Evolutionary conservation across 2,113 vertebrate genomes (phyloP).

Genomic region (Pygoscelis adeliae): DNA sequence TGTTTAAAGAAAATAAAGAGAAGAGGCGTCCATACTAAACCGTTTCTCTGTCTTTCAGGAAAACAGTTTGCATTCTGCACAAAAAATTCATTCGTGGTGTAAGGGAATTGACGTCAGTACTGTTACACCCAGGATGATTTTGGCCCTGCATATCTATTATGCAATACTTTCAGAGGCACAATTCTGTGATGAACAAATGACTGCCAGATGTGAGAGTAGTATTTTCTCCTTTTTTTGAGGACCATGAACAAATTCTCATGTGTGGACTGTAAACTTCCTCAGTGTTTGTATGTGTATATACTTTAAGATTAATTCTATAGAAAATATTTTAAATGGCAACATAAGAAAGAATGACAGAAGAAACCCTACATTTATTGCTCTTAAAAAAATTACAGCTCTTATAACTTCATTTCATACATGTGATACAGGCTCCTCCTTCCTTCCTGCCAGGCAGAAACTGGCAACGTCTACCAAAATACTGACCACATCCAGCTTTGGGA

Average conservation of each 20-base stretch:
- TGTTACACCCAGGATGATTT: constrained; percentile 61
- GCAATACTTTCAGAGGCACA: constrained; percentile 66
- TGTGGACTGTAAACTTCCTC: neutral
- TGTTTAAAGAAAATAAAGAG: constrained; percentile 33
- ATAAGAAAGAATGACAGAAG: neutral
- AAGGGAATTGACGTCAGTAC: constrained; percentile 55
- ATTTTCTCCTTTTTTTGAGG: constrained; percentile 9
- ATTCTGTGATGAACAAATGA: constrained; percentile 60
- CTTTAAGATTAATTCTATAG: neutral
- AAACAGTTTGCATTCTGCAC: constrained; percentile 50
- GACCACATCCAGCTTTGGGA: neutral
- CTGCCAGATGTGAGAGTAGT: constrained; percentile 57
- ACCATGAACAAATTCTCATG: neutral
- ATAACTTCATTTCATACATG: neutral
- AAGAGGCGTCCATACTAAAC: constrained; percentile 4
- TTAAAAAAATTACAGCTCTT: neutral
- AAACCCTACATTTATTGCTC: neutral
- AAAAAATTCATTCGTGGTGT: constrained; percentile 41
- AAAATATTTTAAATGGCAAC: neutral
- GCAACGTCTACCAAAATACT: neutral
- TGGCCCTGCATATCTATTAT: constrained; percentile 53
- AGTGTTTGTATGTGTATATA: neutral
- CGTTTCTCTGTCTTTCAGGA: constrained; percentile 18
- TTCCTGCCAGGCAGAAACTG: neutral
- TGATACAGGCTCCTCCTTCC: neutral